Conservation (phyloP, 2,888 invertebrate genomes). For the Erebia palarica region DNA sequence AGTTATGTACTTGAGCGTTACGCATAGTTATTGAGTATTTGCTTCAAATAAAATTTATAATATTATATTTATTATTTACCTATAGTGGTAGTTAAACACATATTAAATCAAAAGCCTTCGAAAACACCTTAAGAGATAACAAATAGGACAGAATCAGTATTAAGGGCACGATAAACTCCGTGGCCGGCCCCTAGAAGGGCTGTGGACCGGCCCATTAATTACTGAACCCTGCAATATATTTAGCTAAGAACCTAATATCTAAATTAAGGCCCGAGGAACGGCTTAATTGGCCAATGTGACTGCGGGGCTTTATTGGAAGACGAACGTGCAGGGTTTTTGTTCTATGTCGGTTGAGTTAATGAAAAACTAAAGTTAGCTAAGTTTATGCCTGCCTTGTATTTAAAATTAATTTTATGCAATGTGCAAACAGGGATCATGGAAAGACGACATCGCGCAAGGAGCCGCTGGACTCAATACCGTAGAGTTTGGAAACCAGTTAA, state of each 20-base stretch:
- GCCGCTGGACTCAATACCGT: too few species aligned
- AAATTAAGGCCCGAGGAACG: conserved; percentile 65
- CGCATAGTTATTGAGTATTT: too few species aligned
- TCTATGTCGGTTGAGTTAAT: not conserved
- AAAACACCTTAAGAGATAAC: conserved; percentile 35
- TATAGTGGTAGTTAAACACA: not conserved
- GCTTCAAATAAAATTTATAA: too few species aligned
- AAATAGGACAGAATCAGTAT: conserved; percentile 35
- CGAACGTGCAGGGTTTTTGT: conserved; percentile 10
- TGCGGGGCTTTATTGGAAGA: conserved; percentile 37
- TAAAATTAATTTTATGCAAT: too few species aligned
- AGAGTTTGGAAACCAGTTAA: too few species aligned
- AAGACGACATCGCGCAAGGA: too few species aligned
- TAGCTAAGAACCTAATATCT: conserved; percentile 66
- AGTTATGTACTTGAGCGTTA: too few species aligned
- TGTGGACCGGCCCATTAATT: conserved; percentile 54
- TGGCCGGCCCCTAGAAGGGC: conserved; percentile 34
- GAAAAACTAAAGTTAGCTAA: conserved; percentile 1
- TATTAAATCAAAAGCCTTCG: conserved; percentile 24
- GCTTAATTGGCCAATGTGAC: conserved; percentile 64
- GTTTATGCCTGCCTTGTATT: too few species aligned
- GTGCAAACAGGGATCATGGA: too few species aligned
- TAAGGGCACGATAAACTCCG: conserved; percentile 36
- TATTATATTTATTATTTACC: too few species aligned
- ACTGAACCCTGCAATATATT: conserved; percentile 61